Base-by-base conservation (phyloP, 2,797 vertebrate genomes). In the Sebastes hubbsi region DNA sequence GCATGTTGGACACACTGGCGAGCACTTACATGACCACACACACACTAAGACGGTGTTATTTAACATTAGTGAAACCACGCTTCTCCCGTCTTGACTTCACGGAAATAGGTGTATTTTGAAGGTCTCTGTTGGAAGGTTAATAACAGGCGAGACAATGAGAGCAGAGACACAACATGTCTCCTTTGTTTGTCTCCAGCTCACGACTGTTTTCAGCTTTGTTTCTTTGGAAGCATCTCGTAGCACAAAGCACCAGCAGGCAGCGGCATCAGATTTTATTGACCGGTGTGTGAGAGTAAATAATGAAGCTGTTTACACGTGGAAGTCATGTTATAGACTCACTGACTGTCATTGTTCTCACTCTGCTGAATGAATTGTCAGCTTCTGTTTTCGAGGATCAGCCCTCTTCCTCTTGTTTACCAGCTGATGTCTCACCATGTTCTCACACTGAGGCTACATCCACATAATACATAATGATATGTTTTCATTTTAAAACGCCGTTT, bases 71-170 rank as follows among this genome's bases (percentile, higher is more conserved):
- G 65, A 63, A 78, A 36, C 46, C 54, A 22, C 54, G 13, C 9
- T 42, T 62, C 16, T 52, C 11, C 20, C 7, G 8, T 34, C 30
- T 56, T 67, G 61, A 65, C 65, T 77, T 27, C 1, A 9, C 25
- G 73, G 13, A 77, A 68, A 78, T 36, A 1, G 22, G 58, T 25
- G 46, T 4, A 2, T 67, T 52, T 59, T 56, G 5, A 3, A n/a
- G 24, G 67, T 11, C 67, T 65, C 22, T n/a, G 9, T 55, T 36
- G 52, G 59, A 59, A 83, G 60, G 78, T 78, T 63, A 70, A 49
- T 75, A 68, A 22, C 56, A 30, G 56, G 29, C 25, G 73, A 82
- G 72, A 86, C 83, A 55, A 68, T 65, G 59, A 32, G 9, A 61
- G 74, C 49, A 7, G 56, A 66, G 38, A 27, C 63, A 7, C 75